Percentiles rank a stretch among this genome's conserved stretches.
These are phyloP conservation scores for Melitaea athalia DNA, from an alignment of 2,888 invertebrate species.

Conservation along the genomic window DNA sequence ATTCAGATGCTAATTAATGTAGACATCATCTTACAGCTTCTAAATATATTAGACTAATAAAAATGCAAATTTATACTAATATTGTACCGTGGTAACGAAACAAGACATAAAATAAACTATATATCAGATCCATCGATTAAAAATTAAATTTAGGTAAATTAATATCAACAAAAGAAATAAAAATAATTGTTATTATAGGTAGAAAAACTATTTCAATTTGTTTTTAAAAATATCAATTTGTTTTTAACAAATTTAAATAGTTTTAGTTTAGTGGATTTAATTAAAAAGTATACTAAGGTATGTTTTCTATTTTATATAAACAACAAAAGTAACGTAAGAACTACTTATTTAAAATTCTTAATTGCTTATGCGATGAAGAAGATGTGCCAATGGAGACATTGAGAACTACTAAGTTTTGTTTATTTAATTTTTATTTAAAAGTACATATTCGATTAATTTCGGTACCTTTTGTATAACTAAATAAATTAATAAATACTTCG, in stretches of 20 bases:
- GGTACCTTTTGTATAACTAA: no score
- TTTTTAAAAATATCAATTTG: neutral
- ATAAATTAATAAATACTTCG: neutral
- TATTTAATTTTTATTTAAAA: no score
- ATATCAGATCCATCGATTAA: conserved; percentile 14
- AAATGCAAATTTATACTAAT: conserved; percentile 63
- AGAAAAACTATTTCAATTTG: neutral
- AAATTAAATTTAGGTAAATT: conserved; percentile 10
- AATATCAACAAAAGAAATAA: neutral
- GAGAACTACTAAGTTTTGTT: no score
- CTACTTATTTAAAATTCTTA: no score
- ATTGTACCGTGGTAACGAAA: conserved; percentile 45
- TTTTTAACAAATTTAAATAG: neutral
- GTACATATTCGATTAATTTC: no score
- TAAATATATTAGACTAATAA: conserved; percentile 58
- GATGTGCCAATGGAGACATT: no score
- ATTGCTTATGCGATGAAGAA: no score
- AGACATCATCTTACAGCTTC: conserved; percentile 41
- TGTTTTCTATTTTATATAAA: no score
- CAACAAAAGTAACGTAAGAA: no score
- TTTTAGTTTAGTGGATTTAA: neutral
- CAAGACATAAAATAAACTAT: conserved; percentile 26
- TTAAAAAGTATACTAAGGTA: no score
- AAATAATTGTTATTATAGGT: neutral
- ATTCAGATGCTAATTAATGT: conserved; percentile 32